phyloP scores from a whole-genome alignment of 2,888 invertebrate genomes.

The Trilocha varians region DNA sequence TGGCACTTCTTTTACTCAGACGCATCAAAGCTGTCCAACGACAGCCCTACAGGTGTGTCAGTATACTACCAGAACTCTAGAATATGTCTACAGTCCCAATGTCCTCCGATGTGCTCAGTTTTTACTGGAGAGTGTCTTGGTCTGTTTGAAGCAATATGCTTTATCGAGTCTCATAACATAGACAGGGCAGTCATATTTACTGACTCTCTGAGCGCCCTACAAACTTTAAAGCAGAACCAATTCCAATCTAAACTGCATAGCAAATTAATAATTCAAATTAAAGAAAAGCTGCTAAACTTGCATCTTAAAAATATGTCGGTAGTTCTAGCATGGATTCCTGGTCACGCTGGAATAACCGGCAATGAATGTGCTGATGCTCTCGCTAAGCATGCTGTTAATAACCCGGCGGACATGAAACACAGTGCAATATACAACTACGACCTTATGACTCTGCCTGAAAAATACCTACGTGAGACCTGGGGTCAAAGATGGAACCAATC shows the following conservation, averaged over 20 bases:
- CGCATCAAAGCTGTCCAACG: not conserved
- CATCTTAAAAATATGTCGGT: not conserved
- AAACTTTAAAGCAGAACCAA: not conserved
- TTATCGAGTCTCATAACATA: not conserved
- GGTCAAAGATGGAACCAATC: too few relatives aligned
- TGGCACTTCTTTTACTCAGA: too few relatives aligned
- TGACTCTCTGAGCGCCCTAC: constrained; percentile 2
- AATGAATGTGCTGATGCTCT: constrained; percentile 1
- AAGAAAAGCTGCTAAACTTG: not conserved
- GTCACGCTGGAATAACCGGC: constrained; percentile 3
- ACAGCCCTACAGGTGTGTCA: not conserved
- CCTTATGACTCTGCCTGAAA: too few relatives aligned
- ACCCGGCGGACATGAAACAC: too few relatives aligned
- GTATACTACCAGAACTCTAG: not conserved
- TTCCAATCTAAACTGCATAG: not conserved
- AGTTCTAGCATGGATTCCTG: constrained; percentile 5
- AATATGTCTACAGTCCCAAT: not conserved
- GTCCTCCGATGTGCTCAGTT: not conserved
- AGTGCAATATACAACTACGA: too few relatives aligned
- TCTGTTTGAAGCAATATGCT: not conserved
- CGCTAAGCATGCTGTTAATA: not conserved
- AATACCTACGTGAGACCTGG: too few relatives aligned
- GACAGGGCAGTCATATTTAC: not conserved
- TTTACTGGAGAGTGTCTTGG: constrained; percentile 3
- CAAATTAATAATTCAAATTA: constrained; percentile 1